These are phyloP conservation scores for Odobenus rosmarus DNA, from an alignment of 2,113 vertebrate genomes.

Conservation along the genomic window DNA sequence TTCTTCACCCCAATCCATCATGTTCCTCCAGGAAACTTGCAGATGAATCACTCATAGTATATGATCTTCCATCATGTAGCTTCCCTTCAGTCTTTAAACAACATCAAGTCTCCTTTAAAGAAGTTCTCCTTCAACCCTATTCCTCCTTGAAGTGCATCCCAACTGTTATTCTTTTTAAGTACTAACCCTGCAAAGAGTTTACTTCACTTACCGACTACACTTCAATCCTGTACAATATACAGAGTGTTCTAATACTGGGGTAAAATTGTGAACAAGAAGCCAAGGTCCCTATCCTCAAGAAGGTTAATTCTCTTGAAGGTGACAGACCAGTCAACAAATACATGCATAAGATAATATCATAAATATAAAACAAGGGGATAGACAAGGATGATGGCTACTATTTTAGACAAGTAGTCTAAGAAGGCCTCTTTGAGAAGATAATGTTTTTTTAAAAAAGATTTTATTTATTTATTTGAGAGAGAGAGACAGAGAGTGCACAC, in stretches of 20 bases:
- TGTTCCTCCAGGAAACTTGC: not conserved
- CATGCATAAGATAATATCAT: not conserved
- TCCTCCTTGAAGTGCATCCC: not conserved
- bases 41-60: not conserved
- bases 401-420: not conserved
- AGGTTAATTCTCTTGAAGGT: slow-evolving; percentile 21
- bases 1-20: not conserved
- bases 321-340: not conserved
- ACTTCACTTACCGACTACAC: not conserved
- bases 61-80: not conserved
- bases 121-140: not conserved
- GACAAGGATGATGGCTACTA: not conserved
- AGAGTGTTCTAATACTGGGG: not conserved
- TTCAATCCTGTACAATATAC: not conserved
- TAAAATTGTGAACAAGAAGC: not conserved
- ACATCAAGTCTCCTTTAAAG: not conserved
- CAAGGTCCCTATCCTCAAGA: not conserved
- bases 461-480: not conserved
- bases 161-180: not conserved
- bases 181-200: not conserved
- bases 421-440: not conserved
- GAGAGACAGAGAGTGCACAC: not conserved
- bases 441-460: not conserved
- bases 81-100: not conserved
- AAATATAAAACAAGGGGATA: not conserved